These are phyloP conservation scores for Yoshiicerus persimilis DNA, from an alignment of 1,140 invertebrate genomes.

Conservation along the genomic window DNA sequence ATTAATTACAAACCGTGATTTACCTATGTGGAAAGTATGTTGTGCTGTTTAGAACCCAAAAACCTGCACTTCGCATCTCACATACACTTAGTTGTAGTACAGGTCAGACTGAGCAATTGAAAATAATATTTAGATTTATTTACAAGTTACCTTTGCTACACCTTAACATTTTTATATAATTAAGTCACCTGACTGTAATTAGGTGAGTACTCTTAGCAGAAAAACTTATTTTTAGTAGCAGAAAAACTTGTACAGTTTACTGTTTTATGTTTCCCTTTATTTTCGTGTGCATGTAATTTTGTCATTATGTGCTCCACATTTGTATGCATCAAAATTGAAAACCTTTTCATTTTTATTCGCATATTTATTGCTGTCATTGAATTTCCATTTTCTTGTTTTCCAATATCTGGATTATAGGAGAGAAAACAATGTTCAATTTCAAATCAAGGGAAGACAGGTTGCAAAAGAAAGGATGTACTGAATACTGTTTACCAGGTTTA, in stretches of 20 bases:
- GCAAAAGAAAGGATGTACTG: slow-evolving; percentile 34
- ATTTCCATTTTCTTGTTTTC: too few relatives aligned
- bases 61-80: background rate
- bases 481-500: slow-evolving; percentile 41
- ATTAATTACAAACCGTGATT: too few relatives aligned
- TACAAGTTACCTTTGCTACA: background rate
- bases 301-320: too few relatives aligned
- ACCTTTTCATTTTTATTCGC: background rate
- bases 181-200: too few relatives aligned
- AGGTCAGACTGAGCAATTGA: too few relatives aligned
- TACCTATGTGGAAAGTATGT: background rate
- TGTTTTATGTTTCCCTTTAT: too few relatives aligned
- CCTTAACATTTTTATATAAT: background rate
- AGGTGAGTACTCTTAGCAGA: too few relatives aligned
- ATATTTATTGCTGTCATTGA: background rate
- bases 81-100: background rate
- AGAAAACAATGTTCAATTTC: background rate
- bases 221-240: too few relatives aligned
- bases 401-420: background rate
- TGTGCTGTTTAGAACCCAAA: background rate
- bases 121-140: too few relatives aligned
- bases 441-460: background rate
- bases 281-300: too few relatives aligned
- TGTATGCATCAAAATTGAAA: too few relatives aligned
- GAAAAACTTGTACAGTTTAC: too few relatives aligned